Evolutionary conservation across 2,113 vertebrate genomes (phyloP), one percentile per base, ranked within the genome.

Genomic region (Maylandia zebra): DNA sequence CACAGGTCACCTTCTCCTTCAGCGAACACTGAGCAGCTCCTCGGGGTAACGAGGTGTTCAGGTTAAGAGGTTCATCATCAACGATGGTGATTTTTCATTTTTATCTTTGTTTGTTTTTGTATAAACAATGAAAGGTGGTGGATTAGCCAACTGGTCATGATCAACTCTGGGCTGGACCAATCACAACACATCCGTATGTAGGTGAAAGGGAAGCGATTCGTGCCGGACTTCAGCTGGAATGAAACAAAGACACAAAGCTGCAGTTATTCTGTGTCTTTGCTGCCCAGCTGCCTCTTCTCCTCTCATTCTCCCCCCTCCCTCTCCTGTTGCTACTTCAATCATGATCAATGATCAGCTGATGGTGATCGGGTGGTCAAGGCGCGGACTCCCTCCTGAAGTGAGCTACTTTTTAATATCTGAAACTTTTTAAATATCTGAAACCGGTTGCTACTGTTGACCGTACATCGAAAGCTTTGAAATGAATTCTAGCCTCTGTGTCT

Each of bases 401-500:
- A 57, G 55, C 24, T 2, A 57, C 56, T 57, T 50, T 50, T 48
- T 48, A 48, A 48, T 1, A 48, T 48, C 7, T 0, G 7, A 48
- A 48, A 48, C 45, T 48, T 57, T 30, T 57, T 57, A 57, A 57
- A 57, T 57, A 8, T 57, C 55, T 57, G 7, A 57, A 57, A 57
- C 0, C 1, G 2, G 24, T 57, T 57, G 13, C 13, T 3, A 57
- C 13, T 0, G 13, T 30, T 57, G 55, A 57, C 24, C 7, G 7
- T 57, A 57, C 8, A 57, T 1, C 3, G 24, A 57, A 57, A 2
- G 55, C 55, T 30, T 57, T 57, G 55, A 57, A 57, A 57, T 30
- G 24, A 57, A 30, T 57, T 57, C 55, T 30, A 57, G 55, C 24
- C 55, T 57, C 12, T 30, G 55, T 30, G 24, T 57, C 55, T 57